phyloP scores from a whole-genome alignment of 2,113 vertebrate species.

The Eonycteris spelaea region DNA sequence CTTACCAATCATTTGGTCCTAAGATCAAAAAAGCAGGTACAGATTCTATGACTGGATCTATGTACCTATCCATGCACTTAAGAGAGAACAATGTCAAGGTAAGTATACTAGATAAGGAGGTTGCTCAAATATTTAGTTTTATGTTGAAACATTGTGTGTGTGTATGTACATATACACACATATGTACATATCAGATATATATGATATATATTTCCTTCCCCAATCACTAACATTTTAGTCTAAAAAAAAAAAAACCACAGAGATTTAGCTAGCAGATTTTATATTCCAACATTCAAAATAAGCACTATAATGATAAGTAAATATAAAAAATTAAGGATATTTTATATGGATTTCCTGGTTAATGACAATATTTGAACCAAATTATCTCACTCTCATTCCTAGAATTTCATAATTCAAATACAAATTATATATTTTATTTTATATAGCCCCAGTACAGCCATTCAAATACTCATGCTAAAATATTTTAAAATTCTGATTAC shows the following conservation, averaged over 20 bases:
- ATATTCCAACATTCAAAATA: not conserved
- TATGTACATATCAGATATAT: not conserved
- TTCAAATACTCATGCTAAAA: not conserved
- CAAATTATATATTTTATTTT: not conserved
- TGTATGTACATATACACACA: too few relatives aligned
- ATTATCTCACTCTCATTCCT: not conserved
- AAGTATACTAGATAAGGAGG: not conserved
- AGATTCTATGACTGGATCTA: not conserved
- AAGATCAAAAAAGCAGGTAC: not conserved
- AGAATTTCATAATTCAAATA: not conserved
- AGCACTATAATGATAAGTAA: not conserved
- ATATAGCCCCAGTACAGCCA: not conserved
- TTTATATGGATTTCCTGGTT: not conserved
- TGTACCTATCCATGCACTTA: not conserved
- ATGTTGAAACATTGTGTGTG: not conserved
- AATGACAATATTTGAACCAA: slow-evolving; percentile 25
- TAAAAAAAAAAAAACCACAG: not conserved
- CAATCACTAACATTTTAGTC: not conserved
- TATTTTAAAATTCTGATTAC: not conserved
- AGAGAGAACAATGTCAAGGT: not conserved
- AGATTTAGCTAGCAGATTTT: not conserved
- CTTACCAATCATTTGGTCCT: not conserved
- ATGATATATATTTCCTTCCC: not conserved
- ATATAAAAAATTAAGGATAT: not conserved
- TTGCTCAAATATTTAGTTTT: not conserved